A percentile compares a stretch with the other conserved stretches of the same genome.
phyloP scores from a whole-genome alignment of 2,888 invertebrate species.

The Escarpia spicata region DNA sequence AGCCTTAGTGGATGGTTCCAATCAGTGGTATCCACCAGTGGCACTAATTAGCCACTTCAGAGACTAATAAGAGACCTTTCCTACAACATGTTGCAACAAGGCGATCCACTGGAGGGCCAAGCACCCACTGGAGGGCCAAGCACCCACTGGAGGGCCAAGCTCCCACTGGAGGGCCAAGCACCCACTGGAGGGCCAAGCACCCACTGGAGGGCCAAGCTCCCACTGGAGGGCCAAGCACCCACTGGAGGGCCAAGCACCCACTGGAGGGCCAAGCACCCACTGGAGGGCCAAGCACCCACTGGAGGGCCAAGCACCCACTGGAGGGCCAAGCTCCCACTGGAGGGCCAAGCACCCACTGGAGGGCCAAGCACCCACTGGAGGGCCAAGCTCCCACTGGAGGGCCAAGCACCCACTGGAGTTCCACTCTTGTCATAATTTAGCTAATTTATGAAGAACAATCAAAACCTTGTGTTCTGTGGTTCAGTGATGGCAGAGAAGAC shows the following conservation, averaged over 20 bases:
- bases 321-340: too few species aligned
- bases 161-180: background rate
- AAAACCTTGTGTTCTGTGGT: background rate
- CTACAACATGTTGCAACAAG: background rate
- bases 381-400: too few species aligned
- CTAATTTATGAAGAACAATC: background rate
- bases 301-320: background rate
- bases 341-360: background rate
- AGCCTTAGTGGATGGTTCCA: background rate
- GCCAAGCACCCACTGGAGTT: background rate
- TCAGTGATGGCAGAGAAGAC: background rate
- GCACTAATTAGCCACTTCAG: background rate
- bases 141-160: background rate
- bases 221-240: background rate
- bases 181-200: background rate
- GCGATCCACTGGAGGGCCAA: background rate
- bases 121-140: background rate
- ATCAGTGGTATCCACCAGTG: background rate
- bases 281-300: background rate
- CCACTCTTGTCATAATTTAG: background rate
- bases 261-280: background rate
- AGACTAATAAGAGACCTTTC: background rate
- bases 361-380: background rate
- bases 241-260: background rate
- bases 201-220: too few species aligned